Conservation (phyloP, 1,140 invertebrate species). For the Diplogasteroides magnus region DNA sequence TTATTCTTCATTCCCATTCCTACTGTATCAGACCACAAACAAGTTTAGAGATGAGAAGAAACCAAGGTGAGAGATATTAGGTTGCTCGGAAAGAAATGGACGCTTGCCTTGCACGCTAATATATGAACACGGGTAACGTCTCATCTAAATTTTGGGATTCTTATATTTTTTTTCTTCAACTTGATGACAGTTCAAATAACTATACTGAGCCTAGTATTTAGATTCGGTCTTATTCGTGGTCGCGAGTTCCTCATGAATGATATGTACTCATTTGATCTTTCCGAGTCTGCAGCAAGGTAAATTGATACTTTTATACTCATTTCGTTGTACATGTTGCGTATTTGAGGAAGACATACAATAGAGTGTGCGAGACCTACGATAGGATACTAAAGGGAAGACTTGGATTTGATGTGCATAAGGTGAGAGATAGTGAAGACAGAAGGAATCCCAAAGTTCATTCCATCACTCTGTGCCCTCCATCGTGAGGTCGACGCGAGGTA, state of each 20-base stretch:
- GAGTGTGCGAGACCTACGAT: conserved; percentile 12
- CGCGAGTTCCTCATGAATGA: conserved; percentile 32
- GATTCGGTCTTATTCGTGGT: conserved; percentile 18
- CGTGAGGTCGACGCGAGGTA: no score
- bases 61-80: conserved; percentile 14
- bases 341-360: conserved; percentile 8
- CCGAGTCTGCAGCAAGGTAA: background rate
- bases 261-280: conserved; percentile 20
- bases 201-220: background rate
- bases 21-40: conserved; percentile 28
- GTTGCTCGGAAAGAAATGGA: no score
- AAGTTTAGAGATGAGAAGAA: conserved; percentile 31
- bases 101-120: no score
- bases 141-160: no score
- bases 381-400: conserved; percentile 16
- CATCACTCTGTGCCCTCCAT: no score
- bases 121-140: no score
- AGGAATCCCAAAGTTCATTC: no score
- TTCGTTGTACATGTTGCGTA: no score
- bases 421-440: no score
- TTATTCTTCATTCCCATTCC: conserved; percentile 11
- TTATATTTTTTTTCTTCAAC: no score
- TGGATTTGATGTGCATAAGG: conserved; percentile 14
- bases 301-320: no score
- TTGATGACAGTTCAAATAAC: no score